These are phyloP conservation scores for Exocentrus adspersus DNA, from an alignment of 2,888 invertebrate species.

Conservation along the genomic window DNA sequence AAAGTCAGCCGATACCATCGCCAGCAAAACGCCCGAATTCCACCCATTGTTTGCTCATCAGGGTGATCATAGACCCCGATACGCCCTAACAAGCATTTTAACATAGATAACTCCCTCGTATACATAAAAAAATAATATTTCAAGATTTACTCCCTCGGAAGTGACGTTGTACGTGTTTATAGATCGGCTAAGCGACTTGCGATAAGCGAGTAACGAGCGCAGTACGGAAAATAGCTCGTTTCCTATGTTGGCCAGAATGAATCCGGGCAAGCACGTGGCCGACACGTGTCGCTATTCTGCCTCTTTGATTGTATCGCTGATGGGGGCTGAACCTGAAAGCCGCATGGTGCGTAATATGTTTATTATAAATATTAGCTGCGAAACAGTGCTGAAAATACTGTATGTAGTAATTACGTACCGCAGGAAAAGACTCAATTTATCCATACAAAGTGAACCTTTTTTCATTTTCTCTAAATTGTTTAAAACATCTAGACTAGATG, in stretches of 20 bases:
- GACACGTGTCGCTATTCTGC: slow-evolving; percentile 51
- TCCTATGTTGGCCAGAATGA: slow-evolving; percentile 53
- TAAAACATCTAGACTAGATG: too few relatives aligned
- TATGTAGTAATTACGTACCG: not conserved
- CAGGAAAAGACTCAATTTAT: too few relatives aligned
- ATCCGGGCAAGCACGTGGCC: slow-evolving; percentile 46
- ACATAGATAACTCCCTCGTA: slow-evolving; percentile 13
- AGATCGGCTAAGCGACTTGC: slow-evolving; percentile 60
- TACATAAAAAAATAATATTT: slow-evolving; percentile 54
- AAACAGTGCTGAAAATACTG: not conserved
- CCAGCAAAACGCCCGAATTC: not conserved
- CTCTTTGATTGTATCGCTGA: slow-evolving; percentile 51
- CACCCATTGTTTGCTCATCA: slow-evolving; percentile 3
- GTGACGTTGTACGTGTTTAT: slow-evolving; percentile 56
- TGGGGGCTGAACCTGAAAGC: slow-evolving; percentile 31
- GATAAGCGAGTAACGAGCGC: slow-evolving; percentile 59
- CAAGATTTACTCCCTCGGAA: slow-evolving; percentile 51
- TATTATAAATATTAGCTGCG: slow-evolving; percentile 26
- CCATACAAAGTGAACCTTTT: too few relatives aligned
- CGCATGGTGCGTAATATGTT: slow-evolving; percentile 38
- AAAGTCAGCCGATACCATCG: slow-evolving; percentile 3
- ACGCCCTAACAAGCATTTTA: slow-evolving; percentile 10
- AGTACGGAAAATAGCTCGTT: slow-evolving; percentile 47
- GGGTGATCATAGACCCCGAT: slow-evolving; percentile 1
- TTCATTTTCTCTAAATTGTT: too few relatives aligned